These are phyloP conservation scores for Ctenopoma kingsleyae DNA, from an alignment of 2,797 vertebrate genomes.

Conservation along the genomic window DNA sequence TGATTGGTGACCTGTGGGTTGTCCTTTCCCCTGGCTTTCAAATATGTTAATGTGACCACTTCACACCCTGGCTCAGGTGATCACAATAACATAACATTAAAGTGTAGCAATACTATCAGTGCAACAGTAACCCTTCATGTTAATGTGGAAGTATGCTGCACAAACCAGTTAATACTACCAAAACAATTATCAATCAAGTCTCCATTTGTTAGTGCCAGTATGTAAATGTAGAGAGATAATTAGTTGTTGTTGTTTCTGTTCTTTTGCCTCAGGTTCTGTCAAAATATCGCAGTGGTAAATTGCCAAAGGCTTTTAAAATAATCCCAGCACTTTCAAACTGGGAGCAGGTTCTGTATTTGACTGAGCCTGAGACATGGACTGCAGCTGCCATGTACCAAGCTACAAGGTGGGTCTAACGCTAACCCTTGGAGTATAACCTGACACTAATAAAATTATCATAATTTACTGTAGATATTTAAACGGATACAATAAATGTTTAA, in stretches of 20 bases:
- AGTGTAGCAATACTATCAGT: too few species aligned
- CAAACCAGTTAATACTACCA: neutral
- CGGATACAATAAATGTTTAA: neutral
- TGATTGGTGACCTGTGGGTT: too few species aligned
- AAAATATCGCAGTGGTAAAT: constrained; percentile 95
- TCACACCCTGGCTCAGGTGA: too few species aligned
- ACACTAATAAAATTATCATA: neutral
- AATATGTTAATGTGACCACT: too few species aligned
- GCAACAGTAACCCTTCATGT: neutral
- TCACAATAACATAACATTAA: too few species aligned
- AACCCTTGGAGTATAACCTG: neutral
- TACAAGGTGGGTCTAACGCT: constrained; percentile 86
- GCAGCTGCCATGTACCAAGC: constrained; percentile 98
- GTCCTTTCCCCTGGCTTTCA: too few species aligned
- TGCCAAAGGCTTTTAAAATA: constrained; percentile 98
- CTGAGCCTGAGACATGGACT: constrained; percentile 94
- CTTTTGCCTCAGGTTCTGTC: constrained; percentile 88
- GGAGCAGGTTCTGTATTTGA: constrained; percentile 98
- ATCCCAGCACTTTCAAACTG: constrained; percentile 96
- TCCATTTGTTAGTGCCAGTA: neutral
- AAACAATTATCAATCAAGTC: neutral
- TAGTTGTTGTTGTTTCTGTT: constrained; percentile 6
- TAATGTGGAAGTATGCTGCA: neutral
- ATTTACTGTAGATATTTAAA: neutral
- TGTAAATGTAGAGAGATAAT: constrained; percentile 3